Base-by-base conservation (phyloP, 1,140 invertebrate genomes). In the Leucophenga varia region DNA sequence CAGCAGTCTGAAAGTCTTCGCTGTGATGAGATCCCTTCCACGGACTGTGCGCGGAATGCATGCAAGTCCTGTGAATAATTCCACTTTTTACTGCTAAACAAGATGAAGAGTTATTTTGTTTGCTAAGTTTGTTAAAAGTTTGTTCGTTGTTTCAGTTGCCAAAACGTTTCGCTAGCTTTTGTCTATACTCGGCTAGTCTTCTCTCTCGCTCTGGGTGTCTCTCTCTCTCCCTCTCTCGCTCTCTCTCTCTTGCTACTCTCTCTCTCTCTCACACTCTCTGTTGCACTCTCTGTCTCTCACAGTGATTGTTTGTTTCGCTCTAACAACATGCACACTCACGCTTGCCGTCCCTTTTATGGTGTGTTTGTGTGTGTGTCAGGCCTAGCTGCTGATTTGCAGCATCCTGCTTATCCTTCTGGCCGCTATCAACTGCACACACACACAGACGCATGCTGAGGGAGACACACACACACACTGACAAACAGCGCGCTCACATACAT, bases 381-480 rank as follows among this genome's bases (percentile, higher is more conserved):
- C 50, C 48, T 39, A 42, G 36, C 55, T 57, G 53, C 42, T 54
- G 52, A 65, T 48, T 56, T 61, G 51, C 63, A 67, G 63, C 63
- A 67, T 67, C 59, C 63, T 63, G 61, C 61, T 65, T 65, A 65
- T 67, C 63, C 63, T 37, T 61, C 57, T 57, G 42, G 43, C 52
- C 38, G 55, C 42, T 49, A 64, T 42, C 46, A 57, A 46, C 38
- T 38, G 34, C 49, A 59, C 49, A 57, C 38, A 43, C 43, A 54
- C 18, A 49, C 40, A 47, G 13, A 41, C 21, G 30, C 9, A 39
- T 35, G 39, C 52, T 47, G 32, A 49, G 28, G 40, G 47, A 45
- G 32, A 42, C 35, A 42, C 43, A 9, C 12, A 40, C n/a, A 31
- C 9, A n/a, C n/a, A n/a, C n/a, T n/a, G n/a, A n/a, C n/a, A n/a